Base-by-base conservation (phyloP, 2,113 vertebrate species). In the Neotoma lepida region DNA sequence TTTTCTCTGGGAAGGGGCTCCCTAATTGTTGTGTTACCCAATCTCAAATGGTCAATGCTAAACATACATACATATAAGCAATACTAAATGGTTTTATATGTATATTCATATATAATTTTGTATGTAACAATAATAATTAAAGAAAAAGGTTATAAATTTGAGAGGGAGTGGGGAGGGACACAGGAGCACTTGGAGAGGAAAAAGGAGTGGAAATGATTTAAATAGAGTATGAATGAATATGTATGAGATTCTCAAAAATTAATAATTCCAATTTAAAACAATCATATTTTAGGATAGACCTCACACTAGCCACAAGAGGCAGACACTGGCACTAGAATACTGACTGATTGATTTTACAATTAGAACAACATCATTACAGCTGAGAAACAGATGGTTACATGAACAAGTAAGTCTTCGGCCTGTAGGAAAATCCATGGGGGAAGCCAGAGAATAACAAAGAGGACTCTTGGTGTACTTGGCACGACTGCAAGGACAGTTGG, bases 341-440 rank as follows among this genome's bases (percentile, higher is more conserved):
- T 66, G 54, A 88, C 44, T 66, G n/a, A 66, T 78, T 94, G 17
- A n/a, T 56, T 94, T 91, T 71, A 76, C 14, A n/a, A 66, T 86
- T 64, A 86, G 70, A 86, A 93, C 74, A 92, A 77, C 63, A 90
- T 85, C 66, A 70, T 56, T 95, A 93, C 66, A 92, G 46, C 68
- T 91, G 68, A 85, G 82, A 85, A 63, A 9, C 76, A 89, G n/a
- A 88, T 80, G 28, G 22, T 93, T 68, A 89, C 51, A 91, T 91
- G 35, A 94, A 1, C 33, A 66, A 73, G n/a, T 89, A 66, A 73
- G n/a, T 89, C 80, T 89, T 95, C 44, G 61, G 33, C 35, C 41
- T 92, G 5, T 56, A 49, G 56, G 63, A 95, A 94, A 86, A 95
- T 81, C 14, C 30, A 81, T n/a, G 6, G 51, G 35, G 44, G 26